Evolutionary conservation across 1,140 invertebrate genomes (phyloP), one percentile per base, ranked within the genome.

Genomic region (Drosophila burlai): DNA sequence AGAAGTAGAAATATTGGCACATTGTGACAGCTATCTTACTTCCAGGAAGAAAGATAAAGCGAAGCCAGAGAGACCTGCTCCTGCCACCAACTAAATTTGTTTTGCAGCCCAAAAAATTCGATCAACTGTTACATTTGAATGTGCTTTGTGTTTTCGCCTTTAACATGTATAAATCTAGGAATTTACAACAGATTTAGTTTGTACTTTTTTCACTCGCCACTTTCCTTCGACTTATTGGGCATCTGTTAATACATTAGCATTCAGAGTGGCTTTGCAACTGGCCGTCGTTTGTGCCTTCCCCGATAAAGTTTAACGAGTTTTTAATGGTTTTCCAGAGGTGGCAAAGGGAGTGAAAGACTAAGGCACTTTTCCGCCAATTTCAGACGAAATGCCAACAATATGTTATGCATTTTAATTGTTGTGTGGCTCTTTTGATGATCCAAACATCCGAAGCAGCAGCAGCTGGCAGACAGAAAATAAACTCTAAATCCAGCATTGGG

Each of bases 341-440:
- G 52, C 2, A 50, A 55, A 11, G 34, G 6, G 11, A 24, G 9
- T 24, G 34, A 16, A 36, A 29, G 4, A 31, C 16, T 10, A 21
- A 38, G 52, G 52, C 52, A 54, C 52, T 55, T 55, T 55, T 4
- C 34, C 31, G 52, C 18, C 52, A 55, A 38, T 38, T 55, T 40
- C 54, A 26, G 38, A 16, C 54, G 21, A 57, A 59, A 59, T 45
- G 36, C 57, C 36, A 59, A 45, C 57, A 59, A 59, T 59, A 59
- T 59, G 57, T 59, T 59, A 45, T 59, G 38, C 57, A 59, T 45
- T 59, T 59, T 59, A 59, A 59, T 59, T 59, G 57, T 45, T 59
- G 38, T 43, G 38, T 43, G 38, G 34, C 57, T 65, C 24, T 65
- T 45, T 65, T 60, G 42, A 45, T 65, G 40, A 43, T 65, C 24